Conservation (phyloP, 2,888 invertebrate genomes). For the Volucella inanis region DNA sequence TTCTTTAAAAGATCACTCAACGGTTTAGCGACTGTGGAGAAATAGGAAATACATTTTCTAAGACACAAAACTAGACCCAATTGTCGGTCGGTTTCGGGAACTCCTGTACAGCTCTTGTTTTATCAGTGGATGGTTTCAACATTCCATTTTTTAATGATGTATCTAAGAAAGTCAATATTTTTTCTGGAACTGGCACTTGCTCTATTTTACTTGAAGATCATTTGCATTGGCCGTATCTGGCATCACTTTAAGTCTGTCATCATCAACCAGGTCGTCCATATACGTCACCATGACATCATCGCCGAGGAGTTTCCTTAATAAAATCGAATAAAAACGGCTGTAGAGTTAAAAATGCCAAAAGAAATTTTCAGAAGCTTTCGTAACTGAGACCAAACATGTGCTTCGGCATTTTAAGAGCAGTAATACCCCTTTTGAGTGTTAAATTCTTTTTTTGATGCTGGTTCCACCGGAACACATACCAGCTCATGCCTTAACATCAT, state of each 20-base stretch:
- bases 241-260: conserved; percentile 43
- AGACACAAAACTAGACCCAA: conserved; percentile 24
- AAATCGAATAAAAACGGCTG: too few species aligned
- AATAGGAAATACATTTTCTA: conserved; percentile 60
- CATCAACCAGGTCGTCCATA: too few species aligned
- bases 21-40: conserved; percentile 78
- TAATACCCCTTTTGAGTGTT: too few species aligned
- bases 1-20: conserved; percentile 75
- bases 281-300: too few species aligned
- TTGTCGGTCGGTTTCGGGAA: conserved; percentile 43
- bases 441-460: too few species aligned
- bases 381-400: too few species aligned
- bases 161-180: conserved; percentile 39
- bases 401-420: too few species aligned
- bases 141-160: conserved; percentile 15
- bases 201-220: conserved; percentile 24
- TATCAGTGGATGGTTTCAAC: conserved; percentile 14
- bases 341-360: too few species aligned
- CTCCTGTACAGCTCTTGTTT: conserved; percentile 25
- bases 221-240: conserved; percentile 27
- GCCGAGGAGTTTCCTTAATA: too few species aligned
- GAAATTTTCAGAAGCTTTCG: too few species aligned
- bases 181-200: conserved; percentile 30
- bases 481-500: too few species aligned
- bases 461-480: too few species aligned